Evolutionary conservation across 2,888 invertebrate species (phyloP).

Genomic region (Torymus texanus): DNA sequence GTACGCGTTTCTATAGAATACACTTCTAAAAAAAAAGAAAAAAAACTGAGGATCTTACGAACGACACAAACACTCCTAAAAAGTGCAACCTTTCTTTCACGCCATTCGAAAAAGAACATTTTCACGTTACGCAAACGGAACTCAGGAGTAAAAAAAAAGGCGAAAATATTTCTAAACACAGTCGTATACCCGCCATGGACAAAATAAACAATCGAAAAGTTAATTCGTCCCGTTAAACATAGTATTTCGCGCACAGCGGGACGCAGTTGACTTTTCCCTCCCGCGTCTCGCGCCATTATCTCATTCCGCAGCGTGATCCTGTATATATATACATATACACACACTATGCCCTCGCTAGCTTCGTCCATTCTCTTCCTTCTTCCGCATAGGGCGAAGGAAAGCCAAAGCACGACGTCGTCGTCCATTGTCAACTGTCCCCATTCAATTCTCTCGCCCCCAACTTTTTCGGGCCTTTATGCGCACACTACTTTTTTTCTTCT

Average conservation of each 20-base stretch:
- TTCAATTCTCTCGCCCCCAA: slow-evolving; percentile 3
- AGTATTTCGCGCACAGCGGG: slow-evolving; percentile 28
- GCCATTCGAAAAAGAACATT: no score
- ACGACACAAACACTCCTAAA: no score
- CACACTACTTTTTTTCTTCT: neutral
- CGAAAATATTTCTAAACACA: no score
- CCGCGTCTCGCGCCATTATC: neutral
- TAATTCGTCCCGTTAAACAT: slow-evolving; percentile 22
- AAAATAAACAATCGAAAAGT: slow-evolving; percentile 30
- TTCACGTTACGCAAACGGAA: no score
- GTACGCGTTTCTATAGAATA: no score
- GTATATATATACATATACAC: neutral
- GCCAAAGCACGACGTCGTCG: neutral
- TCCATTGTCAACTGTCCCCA: neutral
- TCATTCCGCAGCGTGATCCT: no score
- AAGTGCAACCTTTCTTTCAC: no score
- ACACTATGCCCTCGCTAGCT: no score
- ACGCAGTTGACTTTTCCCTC: slow-evolving; percentile 8
- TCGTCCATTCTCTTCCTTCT: slow-evolving; percentile 35
- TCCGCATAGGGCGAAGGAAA: slow-evolving; percentile 27
- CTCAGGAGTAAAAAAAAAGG: no score
- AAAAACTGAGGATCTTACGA: no score
- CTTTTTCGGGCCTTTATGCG: slow-evolving; percentile 12
- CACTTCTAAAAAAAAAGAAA: no score
- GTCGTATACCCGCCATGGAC: no score